These are phyloP conservation scores for Sterrhoptilus dennistouni DNA, from an alignment of 2,113 vertebrate species.

Conservation along the genomic window DNA sequence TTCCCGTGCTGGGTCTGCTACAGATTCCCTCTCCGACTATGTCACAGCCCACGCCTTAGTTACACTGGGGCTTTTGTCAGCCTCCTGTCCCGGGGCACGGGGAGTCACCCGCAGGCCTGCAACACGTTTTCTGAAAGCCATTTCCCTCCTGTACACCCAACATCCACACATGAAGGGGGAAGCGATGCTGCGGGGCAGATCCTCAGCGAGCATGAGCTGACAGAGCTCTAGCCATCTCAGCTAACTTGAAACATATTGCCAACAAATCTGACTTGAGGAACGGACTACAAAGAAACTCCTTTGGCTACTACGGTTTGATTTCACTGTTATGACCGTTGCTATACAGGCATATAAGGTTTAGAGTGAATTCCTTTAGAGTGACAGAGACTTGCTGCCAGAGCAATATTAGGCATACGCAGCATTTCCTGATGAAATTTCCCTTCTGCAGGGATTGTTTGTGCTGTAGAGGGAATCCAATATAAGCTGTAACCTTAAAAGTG, in stretches of 20 bases:
- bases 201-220: not conserved
- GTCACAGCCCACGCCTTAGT: not conserved
- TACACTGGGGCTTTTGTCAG: not conserved
- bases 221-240: not conserved
- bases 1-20: not conserved
- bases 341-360: not conserved
- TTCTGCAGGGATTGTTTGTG: not conserved
- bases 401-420: not conserved
- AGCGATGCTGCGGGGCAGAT: fast-evolving
- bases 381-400: not conserved
- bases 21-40: not conserved
- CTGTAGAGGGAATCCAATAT: not conserved
- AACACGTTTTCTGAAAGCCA: not conserved
- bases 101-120: not conserved
- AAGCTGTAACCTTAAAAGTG: not conserved
- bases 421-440: not conserved
- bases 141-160: not conserved
- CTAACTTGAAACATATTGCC: not conserved
- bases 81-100: not conserved
- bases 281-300: not conserved
- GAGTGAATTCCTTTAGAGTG: not conserved
- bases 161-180: fast-evolving
- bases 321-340: not conserved
- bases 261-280: not conserved
- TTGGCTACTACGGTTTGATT: not conserved